Evolutionary conservation across 2,113 vertebrate genomes (phyloP).

Genomic region (Pionites leucogaster): DNA sequence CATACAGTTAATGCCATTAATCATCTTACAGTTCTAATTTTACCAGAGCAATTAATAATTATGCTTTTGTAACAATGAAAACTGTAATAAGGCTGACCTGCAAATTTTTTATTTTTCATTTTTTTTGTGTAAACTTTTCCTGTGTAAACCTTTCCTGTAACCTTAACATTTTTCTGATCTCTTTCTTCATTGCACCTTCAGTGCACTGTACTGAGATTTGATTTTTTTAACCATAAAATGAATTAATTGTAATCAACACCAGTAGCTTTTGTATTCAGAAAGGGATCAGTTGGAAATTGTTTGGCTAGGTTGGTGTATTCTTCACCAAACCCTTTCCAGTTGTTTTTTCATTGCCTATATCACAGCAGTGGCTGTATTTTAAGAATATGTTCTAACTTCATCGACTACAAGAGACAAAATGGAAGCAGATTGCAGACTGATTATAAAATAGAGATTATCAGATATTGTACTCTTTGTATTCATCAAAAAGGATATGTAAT

Average conservation of each 20-base stretch:
- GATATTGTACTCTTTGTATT: not conserved
- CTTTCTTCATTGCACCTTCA: not conserved
- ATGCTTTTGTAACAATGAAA: not conserved
- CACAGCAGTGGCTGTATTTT: not conserved
- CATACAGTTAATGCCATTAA: not conserved
- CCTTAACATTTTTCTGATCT: not conserved
- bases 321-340: not conserved
- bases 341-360: not conserved
- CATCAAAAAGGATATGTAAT: not conserved
- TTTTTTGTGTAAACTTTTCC: not conserved
- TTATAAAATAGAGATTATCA: not conserved
- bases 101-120: not conserved
- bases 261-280: not conserved
- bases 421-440: not conserved
- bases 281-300: not conserved
- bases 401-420: not conserved
- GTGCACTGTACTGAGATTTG: not conserved
- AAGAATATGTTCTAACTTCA: not conserved
- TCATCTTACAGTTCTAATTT: not conserved
- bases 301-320: not conserved
- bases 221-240: not conserved
- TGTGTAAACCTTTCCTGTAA: not conserved
- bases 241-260: not conserved
- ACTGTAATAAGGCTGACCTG: not conserved
- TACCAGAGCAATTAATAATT: not conserved